These are phyloP conservation scores for Cebidichthys violaceus DNA, from an alignment of 2,113 vertebrate genomes.

Conservation along the genomic window DNA sequence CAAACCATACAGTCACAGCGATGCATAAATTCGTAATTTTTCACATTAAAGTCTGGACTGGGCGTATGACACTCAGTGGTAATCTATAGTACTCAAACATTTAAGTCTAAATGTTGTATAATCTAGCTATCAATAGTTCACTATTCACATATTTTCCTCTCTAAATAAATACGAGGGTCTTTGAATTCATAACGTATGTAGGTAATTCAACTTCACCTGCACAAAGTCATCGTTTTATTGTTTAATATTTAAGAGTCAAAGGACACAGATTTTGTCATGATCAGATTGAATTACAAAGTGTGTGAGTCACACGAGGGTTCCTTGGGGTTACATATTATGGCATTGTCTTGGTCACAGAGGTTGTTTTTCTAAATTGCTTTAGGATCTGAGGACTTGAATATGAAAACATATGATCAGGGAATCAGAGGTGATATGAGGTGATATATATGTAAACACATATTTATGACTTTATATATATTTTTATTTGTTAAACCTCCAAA, in stretches of 20 bases:
- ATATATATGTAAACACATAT: not conserved
- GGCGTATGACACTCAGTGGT: not conserved
- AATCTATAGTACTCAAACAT: conserved; percentile 9
- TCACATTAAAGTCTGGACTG: not conserved
- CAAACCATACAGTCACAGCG: not conserved
- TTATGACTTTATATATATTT: not conserved
- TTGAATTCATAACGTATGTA: not conserved
- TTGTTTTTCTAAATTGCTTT: not conserved
- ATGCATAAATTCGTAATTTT: conserved; percentile 28
- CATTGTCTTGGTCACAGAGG: not conserved
- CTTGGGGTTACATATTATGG: not conserved
- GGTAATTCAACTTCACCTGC: not conserved
- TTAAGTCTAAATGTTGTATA: conserved; percentile 18
- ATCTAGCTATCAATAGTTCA: conserved; percentile 48
- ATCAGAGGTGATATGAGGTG: not conserved
- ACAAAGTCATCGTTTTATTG: not conserved
- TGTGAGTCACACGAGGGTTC: conserved; percentile 6
- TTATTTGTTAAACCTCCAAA: conserved; percentile 7
- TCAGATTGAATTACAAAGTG: conserved; percentile 47
- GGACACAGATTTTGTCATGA: conserved; percentile 28
- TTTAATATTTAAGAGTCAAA: not conserved
- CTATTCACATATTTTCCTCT: conserved; percentile 20
- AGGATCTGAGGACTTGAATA: not conserved
- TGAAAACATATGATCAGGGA: not conserved
- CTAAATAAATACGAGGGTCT: not conserved